Evolutionary conservation across 2,888 invertebrate genomes (phyloP).

Genomic region (Kuschelorhynchus macadamiae): DNA sequence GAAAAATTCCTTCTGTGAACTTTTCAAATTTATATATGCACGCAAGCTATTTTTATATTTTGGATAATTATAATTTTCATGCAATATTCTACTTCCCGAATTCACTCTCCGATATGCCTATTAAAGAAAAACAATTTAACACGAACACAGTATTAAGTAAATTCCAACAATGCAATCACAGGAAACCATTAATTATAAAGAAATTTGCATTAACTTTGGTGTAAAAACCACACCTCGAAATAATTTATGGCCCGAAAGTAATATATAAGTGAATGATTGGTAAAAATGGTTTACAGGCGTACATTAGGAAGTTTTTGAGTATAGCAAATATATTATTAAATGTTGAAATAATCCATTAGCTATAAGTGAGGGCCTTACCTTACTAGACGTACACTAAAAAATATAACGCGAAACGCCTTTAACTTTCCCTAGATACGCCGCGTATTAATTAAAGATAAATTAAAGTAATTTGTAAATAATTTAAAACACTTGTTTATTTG

Average conservation of each 20-base stretch:
- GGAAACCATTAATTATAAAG: slow-evolving; percentile 19
- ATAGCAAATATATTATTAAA: too few species aligned
- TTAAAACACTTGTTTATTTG: too few species aligned
- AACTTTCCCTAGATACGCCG: too few species aligned
- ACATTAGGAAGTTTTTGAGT: not conserved
- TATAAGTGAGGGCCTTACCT: too few species aligned
- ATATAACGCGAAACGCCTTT: too few species aligned
- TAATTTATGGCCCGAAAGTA: slow-evolving; percentile 23
- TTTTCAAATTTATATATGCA: too few species aligned
- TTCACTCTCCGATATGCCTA: not conserved
- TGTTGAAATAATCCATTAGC: too few species aligned
- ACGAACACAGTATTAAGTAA: not conserved
- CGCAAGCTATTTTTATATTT: not conserved
- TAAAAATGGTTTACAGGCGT: not conserved
- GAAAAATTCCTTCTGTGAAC: too few species aligned
- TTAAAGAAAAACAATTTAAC: not conserved
- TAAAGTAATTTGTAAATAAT: too few species aligned
- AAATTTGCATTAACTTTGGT: slow-evolving; percentile 17
- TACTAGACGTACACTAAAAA: too few species aligned
- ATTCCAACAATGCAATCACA: not conserved
- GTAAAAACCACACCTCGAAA: slow-evolving; percentile 24
- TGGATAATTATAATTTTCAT: not conserved
- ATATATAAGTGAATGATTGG: slow-evolving; percentile 2
- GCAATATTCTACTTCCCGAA: not conserved
- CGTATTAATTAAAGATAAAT: too few species aligned